These are phyloP conservation scores for Indicator maculatus DNA, from an alignment of 2,113 vertebrate genomes.

Conservation along the genomic window DNA sequence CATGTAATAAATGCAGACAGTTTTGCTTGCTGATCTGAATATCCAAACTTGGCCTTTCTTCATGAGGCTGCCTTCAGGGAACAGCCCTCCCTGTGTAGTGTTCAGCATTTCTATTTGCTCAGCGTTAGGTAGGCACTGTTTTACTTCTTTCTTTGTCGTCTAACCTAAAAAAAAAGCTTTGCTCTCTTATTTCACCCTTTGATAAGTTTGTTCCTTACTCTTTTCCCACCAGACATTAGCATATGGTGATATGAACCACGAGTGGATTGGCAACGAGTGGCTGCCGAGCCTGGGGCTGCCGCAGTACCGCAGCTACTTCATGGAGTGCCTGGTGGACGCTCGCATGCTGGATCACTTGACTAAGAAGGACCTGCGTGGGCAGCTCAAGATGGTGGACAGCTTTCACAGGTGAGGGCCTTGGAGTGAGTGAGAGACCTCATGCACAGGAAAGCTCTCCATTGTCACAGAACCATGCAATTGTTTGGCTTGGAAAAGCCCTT, in stretches of 20 bases:
- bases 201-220: not conserved
- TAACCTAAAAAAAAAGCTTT: not conserved
- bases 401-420: constrained; percentile 87
- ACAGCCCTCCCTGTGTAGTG: rapidly evolving
- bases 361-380: constrained; percentile 95
- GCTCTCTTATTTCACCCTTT: not conserved
- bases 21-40: not conserved
- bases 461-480: too few relatives aligned
- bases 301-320: constrained; percentile 98
- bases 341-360: constrained; percentile 98
- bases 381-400: constrained; percentile 98
- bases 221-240: constrained; percentile 84
- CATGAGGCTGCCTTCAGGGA: not conserved
- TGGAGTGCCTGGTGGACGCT: constrained; percentile 99
- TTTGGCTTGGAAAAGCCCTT: too few relatives aligned
- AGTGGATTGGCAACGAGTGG: constrained; percentile 99
- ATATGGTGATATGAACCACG: constrained; percentile 98
- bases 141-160: not conserved
- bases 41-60: not conserved
- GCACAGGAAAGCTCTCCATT: not conserved
- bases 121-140: not conserved
- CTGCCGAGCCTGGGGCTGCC: constrained; percentile 93
- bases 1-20: not conserved
- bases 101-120: not conserved
- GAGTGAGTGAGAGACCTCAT: too few relatives aligned